Percentiles rank a stretch among this genome's conserved stretches.
phyloP scores from a whole-genome alignment of 2,113 vertebrate genomes.

The Oriolus oriolus region DNA sequence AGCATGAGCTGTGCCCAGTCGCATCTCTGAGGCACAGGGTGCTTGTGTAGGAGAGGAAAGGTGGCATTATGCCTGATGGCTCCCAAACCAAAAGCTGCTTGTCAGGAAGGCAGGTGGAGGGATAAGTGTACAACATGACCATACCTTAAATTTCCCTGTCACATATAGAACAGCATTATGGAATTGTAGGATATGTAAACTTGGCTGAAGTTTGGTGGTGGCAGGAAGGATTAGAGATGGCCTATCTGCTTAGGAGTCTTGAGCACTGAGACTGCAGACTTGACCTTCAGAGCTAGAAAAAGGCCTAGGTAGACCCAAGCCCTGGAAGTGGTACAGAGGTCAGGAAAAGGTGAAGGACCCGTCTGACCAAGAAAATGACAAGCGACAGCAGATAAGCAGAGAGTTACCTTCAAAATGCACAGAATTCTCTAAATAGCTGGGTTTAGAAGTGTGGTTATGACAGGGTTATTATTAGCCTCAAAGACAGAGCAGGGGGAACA shows the following conservation, averaged over 20 bases:
- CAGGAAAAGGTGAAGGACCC: background rate
- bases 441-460: background rate
- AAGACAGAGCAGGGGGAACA: background rate
- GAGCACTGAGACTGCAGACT: background rate
- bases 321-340: background rate
- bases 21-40: background rate
- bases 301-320: fast-evolving
- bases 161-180: background rate
- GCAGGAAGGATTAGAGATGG: background rate
- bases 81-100: background rate
- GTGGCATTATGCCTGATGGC: fast-evolving
- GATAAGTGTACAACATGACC: background rate
- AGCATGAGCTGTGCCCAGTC: background rate
- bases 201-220: background rate
- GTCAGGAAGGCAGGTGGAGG: background rate
- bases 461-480: background rate
- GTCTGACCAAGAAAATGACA: background rate
- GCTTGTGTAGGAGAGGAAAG: background rate
- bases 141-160: background rate
- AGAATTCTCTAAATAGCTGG: background rate
- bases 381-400: background rate
- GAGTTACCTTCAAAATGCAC: background rate
- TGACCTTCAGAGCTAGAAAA: background rate
- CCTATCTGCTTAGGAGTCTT: background rate
- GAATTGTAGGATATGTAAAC: background rate